These are phyloP conservation scores for Omphaloscelis lunosa DNA, from an alignment of 2,888 invertebrate species.

Conservation along the genomic window DNA sequence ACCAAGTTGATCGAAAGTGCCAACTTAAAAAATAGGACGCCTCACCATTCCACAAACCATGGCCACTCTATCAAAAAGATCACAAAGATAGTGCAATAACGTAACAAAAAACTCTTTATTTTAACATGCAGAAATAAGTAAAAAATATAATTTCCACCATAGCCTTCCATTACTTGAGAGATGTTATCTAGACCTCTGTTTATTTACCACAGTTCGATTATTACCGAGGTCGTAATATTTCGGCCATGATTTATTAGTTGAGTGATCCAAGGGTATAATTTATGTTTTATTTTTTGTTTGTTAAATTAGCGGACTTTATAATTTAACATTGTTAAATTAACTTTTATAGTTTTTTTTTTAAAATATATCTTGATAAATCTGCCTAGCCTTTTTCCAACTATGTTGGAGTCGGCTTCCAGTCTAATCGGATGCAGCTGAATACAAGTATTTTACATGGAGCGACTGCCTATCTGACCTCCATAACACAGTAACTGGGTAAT, in stretches of 20 bases:
- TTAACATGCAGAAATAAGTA: constrained; percentile 56
- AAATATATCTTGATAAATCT: too few relatives aligned
- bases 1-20: not conserved
- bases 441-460: too few relatives aligned
- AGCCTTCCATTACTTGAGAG: constrained; percentile 50
- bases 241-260: constrained; percentile 48
- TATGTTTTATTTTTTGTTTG: constrained; percentile 8
- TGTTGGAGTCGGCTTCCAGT: too few relatives aligned
- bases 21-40: not conserved
- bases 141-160: constrained; percentile 37
- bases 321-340: constrained; percentile 7
- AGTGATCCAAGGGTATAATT: constrained; percentile 34
- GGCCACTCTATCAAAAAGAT: constrained; percentile 58
- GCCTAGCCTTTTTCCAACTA: too few relatives aligned
- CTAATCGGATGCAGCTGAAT: too few relatives aligned
- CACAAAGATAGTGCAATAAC: constrained; percentile 57
- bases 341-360: not conserved
- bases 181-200: constrained; percentile 52
- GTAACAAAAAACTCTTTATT: constrained; percentile 56
- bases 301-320: constrained; percentile 6
- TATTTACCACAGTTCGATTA: constrained; percentile 49
- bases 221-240: constrained; percentile 37
- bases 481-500: too few relatives aligned
- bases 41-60: not conserved
- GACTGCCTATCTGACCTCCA: too few relatives aligned